These are phyloP conservation scores for Bolinopsis microptera DNA, from an alignment of 37 sponge, comb jelly and placozoan species.

Conservation along the genomic window DNA sequence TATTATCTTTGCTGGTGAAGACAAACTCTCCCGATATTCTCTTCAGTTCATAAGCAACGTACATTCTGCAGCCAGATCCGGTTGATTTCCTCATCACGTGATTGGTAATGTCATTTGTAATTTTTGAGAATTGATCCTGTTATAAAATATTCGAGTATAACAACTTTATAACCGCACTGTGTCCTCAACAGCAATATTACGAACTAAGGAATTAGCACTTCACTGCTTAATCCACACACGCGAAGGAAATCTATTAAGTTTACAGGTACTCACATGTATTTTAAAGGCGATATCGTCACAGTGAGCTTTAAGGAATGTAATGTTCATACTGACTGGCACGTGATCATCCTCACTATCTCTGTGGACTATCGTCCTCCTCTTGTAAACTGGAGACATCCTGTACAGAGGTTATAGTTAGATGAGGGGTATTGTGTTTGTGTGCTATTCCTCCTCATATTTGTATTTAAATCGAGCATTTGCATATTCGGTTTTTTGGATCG, in stretches of 20 bases:
- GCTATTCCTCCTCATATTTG: no score
- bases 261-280: constrained; percentile 17
- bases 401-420: not conserved
- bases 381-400: not conserved
- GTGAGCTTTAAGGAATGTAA: not conserved
- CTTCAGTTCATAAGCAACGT: not conserved
- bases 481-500: no score
- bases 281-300: not conserved
- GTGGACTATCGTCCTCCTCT: not conserved
- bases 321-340: not conserved
- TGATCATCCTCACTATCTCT: not conserved
- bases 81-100: not conserved
- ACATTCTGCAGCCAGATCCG: not conserved
- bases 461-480: no score
- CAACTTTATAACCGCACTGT: no score
- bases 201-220: no score
- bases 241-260: no score
- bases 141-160: no score
- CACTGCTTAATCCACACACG: no score
- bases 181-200: no score
- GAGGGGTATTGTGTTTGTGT: not conserved
- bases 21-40: not conserved
- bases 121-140: not conserved
- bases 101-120: not conserved
- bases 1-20: not conserved